Evolutionary conservation across 2,797 vertebrate genomes (phyloP), one percentile per base, ranked within the genome.

Genomic region (Thalassophryne amazonica): DNA sequence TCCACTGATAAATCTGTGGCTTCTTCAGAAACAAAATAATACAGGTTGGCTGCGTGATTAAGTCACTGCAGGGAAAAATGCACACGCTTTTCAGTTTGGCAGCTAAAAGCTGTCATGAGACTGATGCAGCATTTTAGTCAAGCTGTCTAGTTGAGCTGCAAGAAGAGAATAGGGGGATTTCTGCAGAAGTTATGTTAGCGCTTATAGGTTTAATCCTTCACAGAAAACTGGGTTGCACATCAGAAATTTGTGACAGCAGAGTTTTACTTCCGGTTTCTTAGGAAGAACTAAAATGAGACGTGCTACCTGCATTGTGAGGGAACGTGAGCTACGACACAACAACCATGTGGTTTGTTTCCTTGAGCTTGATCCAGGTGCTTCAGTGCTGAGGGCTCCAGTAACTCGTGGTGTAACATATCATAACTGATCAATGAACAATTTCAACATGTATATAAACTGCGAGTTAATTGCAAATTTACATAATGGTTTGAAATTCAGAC

Each of bases 61-160:
- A 74, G 78, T 82, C 76, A 82, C 34, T 49, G 62, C n/a, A n/a
- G n/a, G n/a, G 60, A 77, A 40, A 84, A 74, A 71, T 56, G 60
- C 55, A 58, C 56, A 21, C 24, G 61, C 63, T 74, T 69, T 69
- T 63, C 67, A 66, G 57, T 60, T 7, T 36, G 40, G 56, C 67
- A 41, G 68, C 53, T 51, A 45, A 82, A 43, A 74, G 73, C 69
- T 25, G 62, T 60, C 75, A 60, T 50, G 57, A 59, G 69, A 75
- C 71, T 81, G 80, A 83, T 56, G 15, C 72, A 70, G 73, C 63
- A 40, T 40, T 84, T 81, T 14, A 63, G 37, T 34, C 10, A 4
- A 41, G 29, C 20, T 32, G 21, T 27, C 3, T 17, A 10, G 6
- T 22, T 28, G 37, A 53, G 69, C 69, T 54, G 52, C n/a, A 14